phyloP scores from a whole-genome alignment of 2,797 vertebrate species.

The Miichthys miiuy region DNA sequence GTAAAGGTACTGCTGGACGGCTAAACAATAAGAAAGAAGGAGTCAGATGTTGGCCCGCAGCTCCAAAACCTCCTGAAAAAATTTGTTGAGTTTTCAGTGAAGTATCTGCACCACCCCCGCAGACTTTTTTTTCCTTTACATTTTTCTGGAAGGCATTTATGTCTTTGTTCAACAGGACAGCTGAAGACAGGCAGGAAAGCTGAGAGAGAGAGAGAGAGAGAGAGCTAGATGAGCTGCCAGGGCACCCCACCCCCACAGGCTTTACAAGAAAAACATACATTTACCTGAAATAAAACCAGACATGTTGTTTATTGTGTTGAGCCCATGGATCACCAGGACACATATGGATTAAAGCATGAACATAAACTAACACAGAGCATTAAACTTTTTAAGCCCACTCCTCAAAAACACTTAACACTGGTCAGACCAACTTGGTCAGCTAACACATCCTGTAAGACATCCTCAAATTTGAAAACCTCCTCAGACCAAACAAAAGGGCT shows the following conservation, averaged over 20 bases:
- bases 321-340: not conserved
- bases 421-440: constrained; percentile 69
- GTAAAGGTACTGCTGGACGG: too few relatives aligned
- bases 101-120: constrained; percentile 2
- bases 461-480: constrained; percentile 64
- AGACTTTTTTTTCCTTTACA: not conserved
- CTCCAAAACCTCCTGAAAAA: not conserved
- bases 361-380: not conserved
- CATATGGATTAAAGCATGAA: not conserved
- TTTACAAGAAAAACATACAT: not conserved
- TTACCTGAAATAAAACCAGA: not conserved
- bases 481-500: constrained; percentile 62
- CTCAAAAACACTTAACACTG: constrained; percentile 56
- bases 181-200: too few relatives aligned
- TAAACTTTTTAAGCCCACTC: constrained; percentile 15
- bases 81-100: constrained; percentile 11
- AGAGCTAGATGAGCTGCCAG: too few relatives aligned
- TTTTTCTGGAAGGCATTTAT: too few relatives aligned
- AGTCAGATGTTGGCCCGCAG: too few relatives aligned
- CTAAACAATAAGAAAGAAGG: too few relatives aligned
- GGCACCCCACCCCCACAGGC: too few relatives aligned
- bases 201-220: too few relatives aligned
- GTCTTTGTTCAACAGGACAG: too few relatives aligned
- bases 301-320: not conserved
- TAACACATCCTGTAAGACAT: constrained; percentile 61